A percentile compares a stretch with the other conserved stretches of the same genome.
Conservation (phyloP, 2,113 vertebrate genomes). For the Axis porcinus region DNA sequence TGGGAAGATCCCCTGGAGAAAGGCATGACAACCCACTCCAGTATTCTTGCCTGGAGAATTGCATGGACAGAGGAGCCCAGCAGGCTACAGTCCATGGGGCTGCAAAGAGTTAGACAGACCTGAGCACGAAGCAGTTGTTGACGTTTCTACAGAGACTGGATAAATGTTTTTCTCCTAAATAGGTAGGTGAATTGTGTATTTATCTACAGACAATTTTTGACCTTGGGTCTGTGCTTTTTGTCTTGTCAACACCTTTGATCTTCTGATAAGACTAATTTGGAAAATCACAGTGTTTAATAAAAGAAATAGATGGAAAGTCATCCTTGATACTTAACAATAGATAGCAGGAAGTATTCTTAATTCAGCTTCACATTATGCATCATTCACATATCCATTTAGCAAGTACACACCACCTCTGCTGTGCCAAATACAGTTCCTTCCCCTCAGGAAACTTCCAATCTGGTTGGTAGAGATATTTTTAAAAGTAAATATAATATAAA, state of each 20-base stretch:
- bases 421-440: neutral
- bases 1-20: neutral
- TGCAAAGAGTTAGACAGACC: neutral
- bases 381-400: neutral
- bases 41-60: neutral
- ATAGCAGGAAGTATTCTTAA: neutral
- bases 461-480: neutral
- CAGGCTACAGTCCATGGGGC: neutral
- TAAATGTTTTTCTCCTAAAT: neutral
- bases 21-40: neutral
- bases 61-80: neutral
- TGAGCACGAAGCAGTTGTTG: neutral
- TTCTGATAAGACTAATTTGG: neutral
- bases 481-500: neutral
- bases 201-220: neutral
- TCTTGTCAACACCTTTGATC: neutral
- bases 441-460: neutral
- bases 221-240: neutral
- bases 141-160: neutral
- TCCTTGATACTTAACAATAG: neutral
- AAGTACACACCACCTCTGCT: neutral
- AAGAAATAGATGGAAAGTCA: neutral
- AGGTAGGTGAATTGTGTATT: neutral
- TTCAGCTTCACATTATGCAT: neutral
- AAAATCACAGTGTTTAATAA: neutral